Base-by-base conservation (phyloP, 2,113 vertebrate genomes). In the Etheostoma spectabile region DNA sequence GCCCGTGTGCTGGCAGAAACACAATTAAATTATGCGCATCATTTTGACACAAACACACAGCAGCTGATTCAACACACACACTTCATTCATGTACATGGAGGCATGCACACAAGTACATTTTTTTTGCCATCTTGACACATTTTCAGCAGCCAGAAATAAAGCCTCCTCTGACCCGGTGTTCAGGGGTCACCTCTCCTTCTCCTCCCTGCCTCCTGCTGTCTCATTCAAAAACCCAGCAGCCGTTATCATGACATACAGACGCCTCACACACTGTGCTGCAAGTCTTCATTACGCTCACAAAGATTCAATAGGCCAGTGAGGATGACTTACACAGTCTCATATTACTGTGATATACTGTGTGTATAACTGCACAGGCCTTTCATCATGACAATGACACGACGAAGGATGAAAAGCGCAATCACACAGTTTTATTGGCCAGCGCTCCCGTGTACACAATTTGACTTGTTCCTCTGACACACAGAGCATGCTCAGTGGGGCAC, bases 51-150 rank as follows among this genome's bases (percentile, higher is more conserved):
- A 61, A 24, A 78, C n/a, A 69, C 59, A 64, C 48, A 48, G 2
- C 24, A 46, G 52, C 22, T 38, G 22, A 71, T 63, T 10, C 24
- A 42, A 42, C 14, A 48, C 49, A 49, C 38, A 35, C 38, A 21
- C 38, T 11, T 52, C 46, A 49, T 21, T 24, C 42, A 57, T 46
- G 35, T 22, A 21, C 24, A 35, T 13, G 24, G 35, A 67, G 42
- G 45, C 27, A 5, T 5, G 6, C 21, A 42, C 57, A 61, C 52
- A 55, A n/a, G 71, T 45, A 45, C 11, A 22, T 55, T 74, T 64
- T 64, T 42, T 83, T 53, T 83, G 62, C 57, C 21, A 27, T n/a
- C 66, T 22, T 66, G 70, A 75, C 82, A 81, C 33, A 69, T 77
- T 73, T 77, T 65, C 21, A 73, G 14, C 33, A 60, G 21, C 33